Evolutionary conservation across 2,797 vertebrate genomes (phyloP).

Genomic region (Chromis chromis): DNA sequence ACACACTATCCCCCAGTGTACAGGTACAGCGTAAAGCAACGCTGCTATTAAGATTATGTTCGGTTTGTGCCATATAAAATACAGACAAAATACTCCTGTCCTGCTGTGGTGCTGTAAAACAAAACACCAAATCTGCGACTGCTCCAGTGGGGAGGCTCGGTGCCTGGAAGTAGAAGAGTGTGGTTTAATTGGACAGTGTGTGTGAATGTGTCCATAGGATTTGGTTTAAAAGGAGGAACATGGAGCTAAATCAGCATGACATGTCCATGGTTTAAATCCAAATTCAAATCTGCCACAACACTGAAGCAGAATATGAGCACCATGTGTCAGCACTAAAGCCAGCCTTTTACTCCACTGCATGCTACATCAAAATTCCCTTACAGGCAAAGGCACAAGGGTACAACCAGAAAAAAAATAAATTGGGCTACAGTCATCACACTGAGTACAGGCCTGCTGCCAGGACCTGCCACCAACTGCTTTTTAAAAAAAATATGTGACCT

Average conservation of each 20-base stretch:
- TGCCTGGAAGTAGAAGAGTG: conserved; percentile 13
- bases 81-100: conserved; percentile 25
- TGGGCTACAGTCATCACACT: background rate
- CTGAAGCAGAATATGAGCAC: conserved; percentile 29
- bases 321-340: conserved; percentile 6
- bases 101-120: conserved; percentile 38
- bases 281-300: conserved; percentile 22
- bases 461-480: background rate
- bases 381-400: background rate
- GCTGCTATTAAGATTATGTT: conserved; percentile 33
- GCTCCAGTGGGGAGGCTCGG: conserved; percentile 27
- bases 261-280: conserved; percentile 34
- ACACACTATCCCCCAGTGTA: conserved; percentile 31
- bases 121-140: conserved; percentile 38
- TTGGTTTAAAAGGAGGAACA: conserved; percentile 43
- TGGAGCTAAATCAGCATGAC: conserved; percentile 12
- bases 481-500: background rate
- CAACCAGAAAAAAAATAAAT: background rate
- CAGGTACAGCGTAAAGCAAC: conserved; percentile 21
- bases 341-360: background rate
- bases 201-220: conserved; percentile 42
- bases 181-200: conserved; percentile 42
- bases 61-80: conserved; percentile 45
- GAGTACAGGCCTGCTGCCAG: background rate
- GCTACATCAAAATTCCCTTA: conserved; percentile 6